Base-by-base conservation (phyloP, 2,888 invertebrate genomes). In the Dolichomitus sp. region DNA sequence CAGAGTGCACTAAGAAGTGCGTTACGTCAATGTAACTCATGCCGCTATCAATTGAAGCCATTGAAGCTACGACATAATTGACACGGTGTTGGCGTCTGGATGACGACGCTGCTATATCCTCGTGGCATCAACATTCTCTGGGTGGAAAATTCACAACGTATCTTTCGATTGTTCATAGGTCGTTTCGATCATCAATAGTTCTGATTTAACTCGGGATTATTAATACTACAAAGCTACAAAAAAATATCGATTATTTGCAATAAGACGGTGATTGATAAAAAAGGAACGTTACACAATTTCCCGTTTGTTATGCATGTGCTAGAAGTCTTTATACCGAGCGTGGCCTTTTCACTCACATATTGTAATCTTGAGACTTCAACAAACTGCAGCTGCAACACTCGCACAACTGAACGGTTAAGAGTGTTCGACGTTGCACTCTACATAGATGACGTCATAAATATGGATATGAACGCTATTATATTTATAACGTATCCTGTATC, bases 341-440 rank as follows among this genome's bases (percentile, higher is more conserved):
- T 40, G 85, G 68, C 83, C 83, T 86, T 87, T 86, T 87, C 77
- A 86, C 74, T 86, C 79, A 81, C 63, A 9, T 59, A 68, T 84
- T 72, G 66, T 72, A 66, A 79, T 52, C 30, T 66, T 30, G 27
- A 17, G 45, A 63, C 40, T 30, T n/a, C n/a, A 48, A 42, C 42
- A 37, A 70, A 61, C n/a, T 61, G 59, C 70, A 52, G 42, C 52
- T 61, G 61, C 57, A 72, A 12, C 37, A 27, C 7, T n/a, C 27
- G n/a, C n/a, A 19, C 57, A 30, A 17, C 70, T 57, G 33, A 52
- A 23, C 59, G 72, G 12, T 12, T 65, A 45, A 2, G 17, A 27
- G 45, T 23, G 40, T 14, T 27, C 65, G 27, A 9, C 17, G 45
- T 63, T 40, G 37, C 45, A 57, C 33, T 72, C 65, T n/a, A 65